Conservation (phyloP, 2,797 vertebrate species). For the Gouania willdenowi region DNA sequence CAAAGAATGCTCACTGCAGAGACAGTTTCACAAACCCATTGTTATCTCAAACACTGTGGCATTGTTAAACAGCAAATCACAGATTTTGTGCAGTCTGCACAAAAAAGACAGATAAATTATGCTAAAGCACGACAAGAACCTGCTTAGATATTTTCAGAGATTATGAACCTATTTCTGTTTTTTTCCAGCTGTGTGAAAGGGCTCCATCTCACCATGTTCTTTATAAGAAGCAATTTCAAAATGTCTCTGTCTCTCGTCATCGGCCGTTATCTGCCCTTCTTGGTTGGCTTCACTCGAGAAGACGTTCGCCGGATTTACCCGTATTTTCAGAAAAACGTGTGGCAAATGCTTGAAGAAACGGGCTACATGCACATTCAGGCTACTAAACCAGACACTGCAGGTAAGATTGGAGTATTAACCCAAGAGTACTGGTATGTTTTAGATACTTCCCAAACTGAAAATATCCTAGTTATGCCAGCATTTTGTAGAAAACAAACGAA, state of each 20-base stretch:
- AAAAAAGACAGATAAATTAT: neutral
- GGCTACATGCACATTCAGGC: slow-evolving; percentile 88
- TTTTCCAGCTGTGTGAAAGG: slow-evolving; percentile 78
- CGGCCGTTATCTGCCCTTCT: slow-evolving; percentile 82
- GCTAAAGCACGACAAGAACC: slow-evolving; percentile 12
- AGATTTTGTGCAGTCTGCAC: slow-evolving; percentile 10
- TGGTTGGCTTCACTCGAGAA: slow-evolving; percentile 80
- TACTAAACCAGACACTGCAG: slow-evolving; percentile 88
- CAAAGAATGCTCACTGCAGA: neutral
- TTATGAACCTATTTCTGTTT: neutral
- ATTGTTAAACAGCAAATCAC: slow-evolving; percentile 16
- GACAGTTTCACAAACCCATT: slow-evolving; percentile 6
- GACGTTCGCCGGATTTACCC: slow-evolving; percentile 78
- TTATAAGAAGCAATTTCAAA: slow-evolving; percentile 1
- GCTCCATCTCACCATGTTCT: slow-evolving; percentile 79
- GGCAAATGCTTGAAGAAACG: slow-evolving; percentile 66
- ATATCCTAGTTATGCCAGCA: too few species aligned
- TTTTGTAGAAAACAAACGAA: too few species aligned
- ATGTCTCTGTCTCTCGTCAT: slow-evolving; percentile 65
- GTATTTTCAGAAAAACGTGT: slow-evolving; percentile 79
- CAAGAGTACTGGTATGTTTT: too few species aligned
- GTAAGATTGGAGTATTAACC: slow-evolving; percentile 66
- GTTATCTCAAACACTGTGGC: slow-evolving; percentile 20
- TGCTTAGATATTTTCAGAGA: too few species aligned
- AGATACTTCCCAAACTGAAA: too few species aligned